Evolutionary conservation across 1,140 invertebrate genomes (phyloP).

Genomic region (Camponotus vicinus): DNA sequence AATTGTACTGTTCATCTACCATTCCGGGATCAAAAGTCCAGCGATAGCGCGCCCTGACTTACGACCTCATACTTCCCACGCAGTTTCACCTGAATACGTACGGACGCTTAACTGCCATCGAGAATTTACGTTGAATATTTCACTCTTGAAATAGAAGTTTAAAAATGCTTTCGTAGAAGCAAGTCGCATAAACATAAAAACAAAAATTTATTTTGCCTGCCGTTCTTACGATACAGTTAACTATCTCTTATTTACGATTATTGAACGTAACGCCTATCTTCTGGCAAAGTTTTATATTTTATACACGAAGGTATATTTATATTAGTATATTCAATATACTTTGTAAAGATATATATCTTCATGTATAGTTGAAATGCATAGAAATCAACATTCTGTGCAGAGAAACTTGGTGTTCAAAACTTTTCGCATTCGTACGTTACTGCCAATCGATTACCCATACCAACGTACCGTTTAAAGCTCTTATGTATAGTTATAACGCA

Average conservation of each 20-base stretch:
- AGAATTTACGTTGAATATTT: constrained; percentile 37
- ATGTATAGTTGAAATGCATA: background rate
- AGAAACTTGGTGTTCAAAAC: constrained; percentile 29
- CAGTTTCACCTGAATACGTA: constrained; percentile 65
- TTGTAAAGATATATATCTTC: background rate
- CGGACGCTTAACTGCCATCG: constrained; percentile 30
- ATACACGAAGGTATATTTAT: background rate
- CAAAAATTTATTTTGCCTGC: background rate
- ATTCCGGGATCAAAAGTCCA: constrained; percentile 55
- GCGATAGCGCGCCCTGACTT: constrained; percentile 66
- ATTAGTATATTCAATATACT: background rate
- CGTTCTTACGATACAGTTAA: background rate
- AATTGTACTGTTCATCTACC: constrained; percentile 16
- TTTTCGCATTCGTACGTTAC: background rate
- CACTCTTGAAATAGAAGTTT: background rate
- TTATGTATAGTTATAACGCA: constrained; percentile 55
- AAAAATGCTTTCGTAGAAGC: background rate
- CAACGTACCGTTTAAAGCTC: constrained; percentile 42
- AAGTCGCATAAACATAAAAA: background rate
- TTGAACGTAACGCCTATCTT: background rate
- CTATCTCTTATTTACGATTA: background rate
- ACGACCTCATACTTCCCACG: constrained; percentile 67
- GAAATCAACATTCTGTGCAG: background rate
- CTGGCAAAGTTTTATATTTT: background rate
- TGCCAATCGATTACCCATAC: constrained; percentile 56